These are phyloP conservation scores for Vulpes lagopus DNA, from an alignment of 2,113 vertebrate species.

Conservation along the genomic window DNA sequence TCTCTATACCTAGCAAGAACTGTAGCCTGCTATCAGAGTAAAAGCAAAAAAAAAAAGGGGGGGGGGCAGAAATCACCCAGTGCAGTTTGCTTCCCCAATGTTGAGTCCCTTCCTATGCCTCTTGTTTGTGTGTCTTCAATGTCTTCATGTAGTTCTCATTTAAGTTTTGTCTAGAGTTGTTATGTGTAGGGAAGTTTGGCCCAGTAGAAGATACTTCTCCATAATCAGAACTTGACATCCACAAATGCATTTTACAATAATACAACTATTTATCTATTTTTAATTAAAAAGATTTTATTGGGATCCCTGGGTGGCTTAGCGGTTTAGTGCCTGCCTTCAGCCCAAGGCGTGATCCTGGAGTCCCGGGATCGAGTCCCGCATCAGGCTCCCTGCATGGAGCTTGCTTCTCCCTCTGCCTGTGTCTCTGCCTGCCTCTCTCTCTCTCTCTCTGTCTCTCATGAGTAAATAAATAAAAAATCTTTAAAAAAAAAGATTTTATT, in stretches of 20 bases:
- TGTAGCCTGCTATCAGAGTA: not conserved
- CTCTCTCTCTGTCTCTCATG: too few relatives aligned
- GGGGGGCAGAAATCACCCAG: not conserved
- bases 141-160: not conserved
- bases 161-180: not conserved
- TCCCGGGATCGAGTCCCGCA: too few relatives aligned
- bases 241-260: not conserved
- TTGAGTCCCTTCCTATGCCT: not conserved
- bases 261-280: not conserved
- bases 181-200: not conserved
- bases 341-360: too few relatives aligned
- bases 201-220: not conserved
- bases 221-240: not conserved
- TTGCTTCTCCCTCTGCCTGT: too few relatives aligned
- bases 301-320: too few relatives aligned
- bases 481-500: too few relatives aligned
- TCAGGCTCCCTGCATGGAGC: too few relatives aligned
- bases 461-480: too few relatives aligned
- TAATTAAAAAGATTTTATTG: not conserved
- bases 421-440: too few relatives aligned
- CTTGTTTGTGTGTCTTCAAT: not conserved
- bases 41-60: not conserved
- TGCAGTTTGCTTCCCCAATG: not conserved
- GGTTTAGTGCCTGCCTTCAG: too few relatives aligned
- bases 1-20: not conserved